Percentiles rank a stretch among this genome's conserved stretches.
phyloP scores from a whole-genome alignment of 2,888 invertebrate genomes.

The Xestia rhomboidea region DNA sequence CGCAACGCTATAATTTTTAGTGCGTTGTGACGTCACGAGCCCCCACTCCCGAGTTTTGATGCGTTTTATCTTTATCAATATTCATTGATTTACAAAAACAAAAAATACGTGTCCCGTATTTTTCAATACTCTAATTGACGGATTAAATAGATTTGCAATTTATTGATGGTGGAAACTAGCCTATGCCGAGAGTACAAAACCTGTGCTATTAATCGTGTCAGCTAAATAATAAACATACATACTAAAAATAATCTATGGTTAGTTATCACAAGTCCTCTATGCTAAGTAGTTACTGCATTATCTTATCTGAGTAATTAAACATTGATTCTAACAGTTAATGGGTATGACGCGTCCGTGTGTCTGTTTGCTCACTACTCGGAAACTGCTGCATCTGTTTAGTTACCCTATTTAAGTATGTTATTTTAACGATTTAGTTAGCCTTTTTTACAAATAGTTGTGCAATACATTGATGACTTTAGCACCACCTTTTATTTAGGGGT shows the following conservation, averaged over 20 bases:
- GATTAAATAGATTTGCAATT: too few relatives aligned
- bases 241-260: not conserved
- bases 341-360: slow-evolving; percentile 6
- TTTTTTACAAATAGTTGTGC: too few relatives aligned
- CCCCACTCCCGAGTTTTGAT: too few relatives aligned
- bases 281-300: slow-evolving; percentile 11
- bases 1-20: too few relatives aligned
- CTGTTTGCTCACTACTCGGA: slow-evolving; percentile 22
- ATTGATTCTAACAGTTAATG: slow-evolving; percentile 33
- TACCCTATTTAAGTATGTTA: not conserved
- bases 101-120: too few relatives aligned
- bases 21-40: too few relatives aligned
- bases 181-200: not conserved
- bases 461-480: too few relatives aligned
- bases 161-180: too few relatives aligned
- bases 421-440: not conserved
- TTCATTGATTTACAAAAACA: too few relatives aligned
- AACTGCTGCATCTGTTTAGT: slow-evolving; percentile 11
- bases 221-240: not conserved
- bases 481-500: too few relatives aligned
- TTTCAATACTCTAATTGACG: too few relatives aligned
- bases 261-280: not conserved
- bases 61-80: too few relatives aligned
- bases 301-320: slow-evolving; percentile 49
- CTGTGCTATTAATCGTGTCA: not conserved